Evolutionary conservation across 2,113 vertebrate genomes (phyloP).

Genomic region (Tautogolabrus adspersus): DNA sequence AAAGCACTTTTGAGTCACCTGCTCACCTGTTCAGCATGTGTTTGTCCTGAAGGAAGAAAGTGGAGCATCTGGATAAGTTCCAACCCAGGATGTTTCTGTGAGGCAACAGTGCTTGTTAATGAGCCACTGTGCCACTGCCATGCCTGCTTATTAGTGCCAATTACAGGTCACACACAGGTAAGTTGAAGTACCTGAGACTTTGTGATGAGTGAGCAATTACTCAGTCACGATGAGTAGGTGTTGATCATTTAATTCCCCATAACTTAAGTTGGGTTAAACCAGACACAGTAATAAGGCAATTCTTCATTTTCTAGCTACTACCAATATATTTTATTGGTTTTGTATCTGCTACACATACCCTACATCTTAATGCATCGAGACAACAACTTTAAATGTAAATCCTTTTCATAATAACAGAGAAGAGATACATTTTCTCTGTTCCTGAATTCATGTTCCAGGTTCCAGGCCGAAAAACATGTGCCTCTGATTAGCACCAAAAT

Average conservation of each 20-base stretch:
- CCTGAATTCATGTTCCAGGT: slow-evolving; percentile 15
- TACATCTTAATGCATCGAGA: background rate
- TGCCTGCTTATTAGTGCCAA: slow-evolving; percentile 38
- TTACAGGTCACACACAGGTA: slow-evolving; percentile 36
- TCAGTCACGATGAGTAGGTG: slow-evolving; percentile 1
- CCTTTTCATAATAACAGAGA: background rate
- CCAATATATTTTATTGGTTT: background rate
- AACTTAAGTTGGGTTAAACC: background rate
- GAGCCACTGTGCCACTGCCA: slow-evolving; percentile 12
- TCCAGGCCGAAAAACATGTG: slow-evolving; percentile 13
- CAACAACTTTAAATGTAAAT: slow-evolving; percentile 6
- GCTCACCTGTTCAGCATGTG: slow-evolving; percentile 11
- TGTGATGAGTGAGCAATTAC: slow-evolving; percentile 28
- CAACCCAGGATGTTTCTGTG: slow-evolving; percentile 37
- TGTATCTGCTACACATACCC: background rate
- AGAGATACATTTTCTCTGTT: slow-evolving; percentile 20
- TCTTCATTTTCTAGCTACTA: background rate
- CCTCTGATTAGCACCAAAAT: slow-evolving; percentile 48
- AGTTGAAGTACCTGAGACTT: slow-evolving; percentile 16
- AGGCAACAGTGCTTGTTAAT: slow-evolving; percentile 23
- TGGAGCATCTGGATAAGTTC: slow-evolving; percentile 52
- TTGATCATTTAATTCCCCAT: slow-evolving; percentile 3
- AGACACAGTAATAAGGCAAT: background rate
- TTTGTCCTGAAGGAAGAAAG: slow-evolving; percentile 13
- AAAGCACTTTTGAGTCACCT: background rate